Evolutionary conservation across 2,797 vertebrate species (phyloP).

Genomic region (Hydrolagus colliei): DNA sequence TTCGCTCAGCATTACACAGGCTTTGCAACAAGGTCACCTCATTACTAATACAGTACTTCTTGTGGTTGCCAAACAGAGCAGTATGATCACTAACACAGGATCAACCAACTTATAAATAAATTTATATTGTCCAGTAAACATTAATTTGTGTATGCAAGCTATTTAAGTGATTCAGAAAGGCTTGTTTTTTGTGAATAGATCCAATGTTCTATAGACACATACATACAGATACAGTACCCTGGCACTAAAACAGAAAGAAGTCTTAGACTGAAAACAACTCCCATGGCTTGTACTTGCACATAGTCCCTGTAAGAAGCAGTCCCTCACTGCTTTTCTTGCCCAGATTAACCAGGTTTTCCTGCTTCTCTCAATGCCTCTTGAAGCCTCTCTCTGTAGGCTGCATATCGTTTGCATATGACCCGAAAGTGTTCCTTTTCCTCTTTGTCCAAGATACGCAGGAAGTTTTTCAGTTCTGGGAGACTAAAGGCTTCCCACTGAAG

Average conservation of each 20-base stretch:
- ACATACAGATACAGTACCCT: not conserved
- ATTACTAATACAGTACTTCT: not conserved
- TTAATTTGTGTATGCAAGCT: not conserved
- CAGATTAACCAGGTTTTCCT: slow-evolving; percentile 54
- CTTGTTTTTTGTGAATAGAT: not conserved
- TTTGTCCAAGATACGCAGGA: slow-evolving; percentile 86
- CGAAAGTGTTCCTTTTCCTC: slow-evolving; percentile 81
- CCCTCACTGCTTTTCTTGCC: slow-evolving; percentile 32
- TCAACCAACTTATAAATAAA: slow-evolving; percentile 1
- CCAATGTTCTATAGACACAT: not conserved
- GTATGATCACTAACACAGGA: not conserved
- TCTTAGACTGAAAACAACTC: not conserved
- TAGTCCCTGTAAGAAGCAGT: slow-evolving; percentile 28
- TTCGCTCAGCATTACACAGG: not conserved
- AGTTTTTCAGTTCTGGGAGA: slow-evolving; percentile 87
- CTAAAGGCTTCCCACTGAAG: slow-evolving; percentile 94
- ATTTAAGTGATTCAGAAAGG: not conserved
- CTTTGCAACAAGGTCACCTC: not conserved
- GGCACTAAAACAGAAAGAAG: not conserved
- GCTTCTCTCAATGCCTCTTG: slow-evolving; percentile 70
- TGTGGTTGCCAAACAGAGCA: not conserved
- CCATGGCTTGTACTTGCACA: not conserved
- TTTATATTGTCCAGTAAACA: slow-evolving; percentile 8
- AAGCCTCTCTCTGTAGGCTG: slow-evolving; percentile 72
- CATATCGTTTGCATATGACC: slow-evolving; percentile 67